phyloP scores from a whole-genome alignment of 2,113 vertebrate species.

The Erinaceus europaeus region DNA sequence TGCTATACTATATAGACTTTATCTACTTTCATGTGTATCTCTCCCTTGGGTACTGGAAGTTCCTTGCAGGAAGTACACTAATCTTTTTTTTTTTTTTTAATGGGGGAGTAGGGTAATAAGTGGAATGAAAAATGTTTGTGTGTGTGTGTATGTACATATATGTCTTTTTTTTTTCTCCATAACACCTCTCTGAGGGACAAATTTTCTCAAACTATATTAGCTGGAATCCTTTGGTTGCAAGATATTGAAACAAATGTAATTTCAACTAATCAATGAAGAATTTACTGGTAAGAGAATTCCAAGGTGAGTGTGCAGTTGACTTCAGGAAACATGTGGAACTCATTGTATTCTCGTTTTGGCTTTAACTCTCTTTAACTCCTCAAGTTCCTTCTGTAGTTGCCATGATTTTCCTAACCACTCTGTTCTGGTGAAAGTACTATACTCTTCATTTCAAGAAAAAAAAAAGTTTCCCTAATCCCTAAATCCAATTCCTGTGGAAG shows the following conservation, averaged over 20 bases:
- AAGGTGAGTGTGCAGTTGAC: background rate
- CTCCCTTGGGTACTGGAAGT: background rate
- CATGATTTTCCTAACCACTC: background rate
- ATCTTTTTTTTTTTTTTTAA: background rate
- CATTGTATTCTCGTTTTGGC: background rate
- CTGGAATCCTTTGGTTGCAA: slow-evolving; percentile 1
- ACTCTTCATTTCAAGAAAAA: background rate
- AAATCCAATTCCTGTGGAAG: background rate
- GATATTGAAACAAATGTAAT: slow-evolving; percentile 3
- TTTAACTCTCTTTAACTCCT: background rate
- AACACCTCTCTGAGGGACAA: background rate
- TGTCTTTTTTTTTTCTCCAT: background rate
- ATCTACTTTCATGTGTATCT: background rate
- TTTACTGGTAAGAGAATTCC: background rate
- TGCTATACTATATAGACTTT: background rate
- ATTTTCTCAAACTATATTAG: background rate
- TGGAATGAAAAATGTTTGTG: background rate
- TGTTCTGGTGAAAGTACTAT: background rate
- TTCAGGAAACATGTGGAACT: background rate
- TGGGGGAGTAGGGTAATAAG: background rate
- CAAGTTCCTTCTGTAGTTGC: background rate
- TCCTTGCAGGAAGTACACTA: background rate
- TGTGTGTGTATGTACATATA: no score
- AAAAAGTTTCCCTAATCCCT: background rate
- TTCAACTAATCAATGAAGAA: background rate